phyloP scores from a whole-genome alignment of 1,140 invertebrate species.

The Penaeus japonicus region DNA sequence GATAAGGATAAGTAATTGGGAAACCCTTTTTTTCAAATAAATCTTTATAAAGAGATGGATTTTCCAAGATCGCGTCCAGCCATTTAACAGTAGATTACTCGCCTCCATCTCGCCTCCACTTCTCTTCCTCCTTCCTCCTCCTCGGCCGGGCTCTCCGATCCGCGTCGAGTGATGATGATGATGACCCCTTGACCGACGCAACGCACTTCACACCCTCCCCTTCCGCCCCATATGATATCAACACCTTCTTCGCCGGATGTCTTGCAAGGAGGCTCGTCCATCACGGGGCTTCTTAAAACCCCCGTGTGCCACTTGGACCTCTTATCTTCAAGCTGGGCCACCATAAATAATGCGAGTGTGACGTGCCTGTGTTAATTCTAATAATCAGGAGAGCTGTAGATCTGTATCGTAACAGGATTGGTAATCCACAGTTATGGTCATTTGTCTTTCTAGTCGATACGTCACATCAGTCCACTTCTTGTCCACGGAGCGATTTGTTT shows the following conservation, averaged over 20 bases:
- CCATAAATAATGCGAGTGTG: conserved; percentile 52
- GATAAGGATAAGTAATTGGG: too few species aligned
- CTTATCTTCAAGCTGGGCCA: conserved; percentile 21
- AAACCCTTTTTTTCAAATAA: too few species aligned
- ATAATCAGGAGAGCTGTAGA: conserved; percentile 32
- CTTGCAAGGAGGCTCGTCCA: not conserved
- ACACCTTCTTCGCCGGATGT: not conserved
- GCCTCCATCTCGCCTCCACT: too few species aligned
- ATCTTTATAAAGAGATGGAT: too few species aligned
- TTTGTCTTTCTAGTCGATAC: conserved; percentile 6
- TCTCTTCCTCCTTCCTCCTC: too few species aligned
- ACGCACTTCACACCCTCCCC: too few species aligned
- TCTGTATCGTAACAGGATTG: conserved; percentile 31
- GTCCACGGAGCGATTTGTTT: not conserved
- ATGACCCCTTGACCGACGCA: too few species aligned
- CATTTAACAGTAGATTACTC: too few species aligned
- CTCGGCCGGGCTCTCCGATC: too few species aligned
- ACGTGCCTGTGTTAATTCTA: conserved; percentile 41
- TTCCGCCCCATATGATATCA: too few species aligned
- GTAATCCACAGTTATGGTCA: conserved; percentile 39
- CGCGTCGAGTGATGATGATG: too few species aligned
- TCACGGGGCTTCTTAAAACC: conserved; percentile 33
- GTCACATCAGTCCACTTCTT: not conserved
- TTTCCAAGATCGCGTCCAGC: too few species aligned
- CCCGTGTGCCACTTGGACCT: conserved; percentile 10